phyloP scores from a whole-genome alignment of 2,113 vertebrate species.

The Trichomycterus rosablanca region DNA sequence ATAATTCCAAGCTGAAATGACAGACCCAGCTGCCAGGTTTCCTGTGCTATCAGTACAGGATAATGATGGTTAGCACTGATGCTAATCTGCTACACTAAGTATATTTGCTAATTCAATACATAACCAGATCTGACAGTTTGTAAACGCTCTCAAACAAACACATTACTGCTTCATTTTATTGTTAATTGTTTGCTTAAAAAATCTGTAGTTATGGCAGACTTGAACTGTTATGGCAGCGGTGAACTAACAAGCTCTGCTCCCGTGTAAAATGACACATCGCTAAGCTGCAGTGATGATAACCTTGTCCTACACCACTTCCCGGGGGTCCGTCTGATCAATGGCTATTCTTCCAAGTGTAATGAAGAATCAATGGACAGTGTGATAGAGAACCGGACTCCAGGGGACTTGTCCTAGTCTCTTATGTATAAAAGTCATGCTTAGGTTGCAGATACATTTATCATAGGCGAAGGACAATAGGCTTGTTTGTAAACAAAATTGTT shows the following conservation, averaged over 20 bases:
- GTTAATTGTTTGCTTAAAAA: too few species aligned
- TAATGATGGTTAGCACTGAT: constrained; percentile 16
- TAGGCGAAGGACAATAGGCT: too few species aligned
- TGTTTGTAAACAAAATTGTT: too few species aligned
- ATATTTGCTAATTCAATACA: neutral
- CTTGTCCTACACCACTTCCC: constrained; percentile 26
- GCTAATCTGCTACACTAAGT: neutral
- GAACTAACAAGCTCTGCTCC: constrained; percentile 2
- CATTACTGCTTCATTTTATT: too few species aligned
- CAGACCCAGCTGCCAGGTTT: constrained; percentile 53
- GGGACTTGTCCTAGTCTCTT: constrained; percentile 23
- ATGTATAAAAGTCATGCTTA: constrained; percentile 17
- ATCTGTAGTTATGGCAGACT: too few species aligned
- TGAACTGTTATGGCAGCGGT: too few species aligned
- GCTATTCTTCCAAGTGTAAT: constrained; percentile 47
- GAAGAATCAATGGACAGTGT: constrained; percentile 48
- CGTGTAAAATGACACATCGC: constrained; percentile 13
- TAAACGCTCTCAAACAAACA: too few species aligned
- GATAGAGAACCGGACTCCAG: constrained; percentile 31
- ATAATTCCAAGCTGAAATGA: constrained; percentile 44
- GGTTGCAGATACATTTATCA: constrained; percentile 21
- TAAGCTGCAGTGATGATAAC: constrained; percentile 44
- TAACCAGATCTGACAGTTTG: too few species aligned
- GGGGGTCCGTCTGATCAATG: constrained; percentile 57
- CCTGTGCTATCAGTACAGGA: constrained; percentile 49